These are phyloP conservation scores for Oenanthe melanoleuca DNA, from an alignment of 2,113 vertebrate species.

Conservation along the genomic window DNA sequence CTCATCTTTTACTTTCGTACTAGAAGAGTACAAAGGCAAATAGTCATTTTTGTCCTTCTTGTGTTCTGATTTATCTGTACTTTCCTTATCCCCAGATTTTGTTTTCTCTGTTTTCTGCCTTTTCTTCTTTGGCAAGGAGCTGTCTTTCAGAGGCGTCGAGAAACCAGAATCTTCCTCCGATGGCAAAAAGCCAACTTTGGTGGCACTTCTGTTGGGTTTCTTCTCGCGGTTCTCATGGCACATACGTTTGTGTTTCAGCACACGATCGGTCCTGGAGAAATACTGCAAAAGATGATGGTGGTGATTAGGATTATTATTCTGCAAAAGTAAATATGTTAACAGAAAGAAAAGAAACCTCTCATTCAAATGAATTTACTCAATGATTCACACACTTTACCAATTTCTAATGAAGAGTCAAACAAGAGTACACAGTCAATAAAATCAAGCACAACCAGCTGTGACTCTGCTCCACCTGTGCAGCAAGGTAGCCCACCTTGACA, in stretches of 20 bases:
- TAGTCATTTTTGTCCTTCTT: slow-evolving; percentile 87
- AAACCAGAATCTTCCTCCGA: slow-evolving; percentile 81
- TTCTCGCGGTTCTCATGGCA: slow-evolving; percentile 97
- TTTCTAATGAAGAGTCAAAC: not conserved
- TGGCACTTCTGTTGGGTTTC: slow-evolving; percentile 86
- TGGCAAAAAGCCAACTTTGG: slow-evolving; percentile 84
- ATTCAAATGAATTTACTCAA: not conserved
- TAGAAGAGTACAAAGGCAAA: slow-evolving; percentile 86
- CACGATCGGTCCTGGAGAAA: slow-evolving; percentile 97
- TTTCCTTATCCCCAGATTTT: slow-evolving; percentile 77
- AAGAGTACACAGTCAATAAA: not conserved
- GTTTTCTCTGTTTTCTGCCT: slow-evolving; percentile 89
- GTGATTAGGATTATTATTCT: not conserved
- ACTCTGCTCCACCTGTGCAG: not conserved
- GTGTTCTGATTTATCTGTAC: slow-evolving; percentile 82
- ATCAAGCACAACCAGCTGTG: not conserved
- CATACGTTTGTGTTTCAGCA: slow-evolving; percentile 99
- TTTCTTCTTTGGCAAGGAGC: slow-evolving; percentile 94
- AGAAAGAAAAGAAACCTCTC: not conserved
- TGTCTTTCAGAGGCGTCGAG: slow-evolving; percentile 85
- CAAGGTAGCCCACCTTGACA: not conserved
- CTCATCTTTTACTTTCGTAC: slow-evolving; percentile 96
- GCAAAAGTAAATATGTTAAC: not conserved
- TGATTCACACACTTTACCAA: not conserved
- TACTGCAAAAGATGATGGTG: slow-evolving; percentile 77